Conservation (phyloP, 2,888 invertebrate genomes). For the Mythimna ferrago region DNA sequence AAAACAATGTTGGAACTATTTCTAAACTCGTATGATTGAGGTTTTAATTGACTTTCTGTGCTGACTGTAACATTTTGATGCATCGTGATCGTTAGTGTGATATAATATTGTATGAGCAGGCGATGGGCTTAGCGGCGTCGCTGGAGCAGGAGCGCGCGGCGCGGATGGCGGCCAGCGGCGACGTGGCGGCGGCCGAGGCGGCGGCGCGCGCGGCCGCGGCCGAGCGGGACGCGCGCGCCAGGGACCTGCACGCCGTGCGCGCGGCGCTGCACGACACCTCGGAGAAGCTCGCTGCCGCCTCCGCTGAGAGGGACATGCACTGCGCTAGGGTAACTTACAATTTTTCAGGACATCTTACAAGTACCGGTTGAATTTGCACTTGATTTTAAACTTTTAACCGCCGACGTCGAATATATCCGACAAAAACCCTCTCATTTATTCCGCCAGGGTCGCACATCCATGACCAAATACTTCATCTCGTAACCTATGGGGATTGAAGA, state of each 20-base stretch:
- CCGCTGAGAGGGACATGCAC: slow-evolving; percentile 86
- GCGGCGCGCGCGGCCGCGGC: slow-evolving; percentile 82
- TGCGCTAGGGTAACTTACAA: slow-evolving; percentile 79
- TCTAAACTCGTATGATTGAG: too few relatives aligned
- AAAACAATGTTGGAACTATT: too few relatives aligned
- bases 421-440: too few relatives aligned
- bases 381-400: too few relatives aligned
- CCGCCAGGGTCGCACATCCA: too few relatives aligned
- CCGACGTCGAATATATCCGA: too few relatives aligned
- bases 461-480: too few relatives aligned
- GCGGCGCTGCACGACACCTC: slow-evolving; percentile 83
- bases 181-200: slow-evolving; percentile 91
- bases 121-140: slow-evolving; percentile 95
- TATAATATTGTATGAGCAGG: slow-evolving; percentile 74
- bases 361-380: too few relatives aligned
- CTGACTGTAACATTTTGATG: neutral
- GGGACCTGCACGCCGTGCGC: slow-evolving; percentile 83
- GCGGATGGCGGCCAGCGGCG: slow-evolving; percentile 95
- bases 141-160: slow-evolving; percentile 98
- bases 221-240: slow-evolving; percentile 87
- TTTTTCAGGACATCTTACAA: neutral
- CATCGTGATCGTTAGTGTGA: neutral
- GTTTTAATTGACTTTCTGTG: neutral
- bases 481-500: too few relatives aligned
- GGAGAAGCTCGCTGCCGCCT: slow-evolving; percentile 86